Percentiles rank a stretch among this genome's conserved stretches.
Conservation (phyloP, 2,113 vertebrate genomes). For the Embiotoca jacksoni region DNA sequence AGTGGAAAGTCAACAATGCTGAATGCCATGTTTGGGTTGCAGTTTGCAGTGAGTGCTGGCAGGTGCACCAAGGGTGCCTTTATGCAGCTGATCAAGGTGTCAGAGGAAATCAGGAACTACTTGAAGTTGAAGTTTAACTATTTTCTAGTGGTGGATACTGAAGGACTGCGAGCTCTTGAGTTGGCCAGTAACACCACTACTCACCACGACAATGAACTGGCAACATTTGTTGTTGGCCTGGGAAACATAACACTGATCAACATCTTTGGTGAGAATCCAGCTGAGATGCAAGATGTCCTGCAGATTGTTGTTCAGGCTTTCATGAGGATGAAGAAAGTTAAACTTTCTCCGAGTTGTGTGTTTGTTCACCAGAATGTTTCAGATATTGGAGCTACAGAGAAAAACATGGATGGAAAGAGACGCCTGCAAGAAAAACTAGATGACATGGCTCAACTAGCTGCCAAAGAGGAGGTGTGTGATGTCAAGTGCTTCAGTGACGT, state of each 20-base stretch:
- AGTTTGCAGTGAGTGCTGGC: constrained; percentile 84
- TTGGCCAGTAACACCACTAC: not conserved
- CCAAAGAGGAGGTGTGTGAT: constrained; percentile 47
- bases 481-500: constrained; percentile 48
- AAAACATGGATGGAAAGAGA: constrained; percentile 58
- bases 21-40: constrained; percentile 75
- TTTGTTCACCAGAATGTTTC: constrained; percentile 67
- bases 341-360: no score
- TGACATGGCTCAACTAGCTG: constrained; percentile 53
- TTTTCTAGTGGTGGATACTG: constrained; percentile 61
- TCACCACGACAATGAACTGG: constrained; percentile 52
- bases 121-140: constrained; percentile 48
- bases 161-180: constrained; percentile 61
- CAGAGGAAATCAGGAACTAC: no score
- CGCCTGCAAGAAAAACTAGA: constrained; percentile 61
- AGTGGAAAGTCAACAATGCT: constrained; percentile 87
- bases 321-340: no score
- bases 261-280: no score
- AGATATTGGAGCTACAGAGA: constrained; percentile 53
- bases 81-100: constrained; percentile 74
- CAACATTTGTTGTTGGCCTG: no score
- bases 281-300: no score
- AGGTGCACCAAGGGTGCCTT: constrained; percentile 84
- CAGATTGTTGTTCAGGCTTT: no score
- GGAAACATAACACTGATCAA: no score